These are phyloP conservation scores for Xyliphius kryptos DNA, from an alignment of 2,113 vertebrate species.

Conservation along the genomic window DNA sequence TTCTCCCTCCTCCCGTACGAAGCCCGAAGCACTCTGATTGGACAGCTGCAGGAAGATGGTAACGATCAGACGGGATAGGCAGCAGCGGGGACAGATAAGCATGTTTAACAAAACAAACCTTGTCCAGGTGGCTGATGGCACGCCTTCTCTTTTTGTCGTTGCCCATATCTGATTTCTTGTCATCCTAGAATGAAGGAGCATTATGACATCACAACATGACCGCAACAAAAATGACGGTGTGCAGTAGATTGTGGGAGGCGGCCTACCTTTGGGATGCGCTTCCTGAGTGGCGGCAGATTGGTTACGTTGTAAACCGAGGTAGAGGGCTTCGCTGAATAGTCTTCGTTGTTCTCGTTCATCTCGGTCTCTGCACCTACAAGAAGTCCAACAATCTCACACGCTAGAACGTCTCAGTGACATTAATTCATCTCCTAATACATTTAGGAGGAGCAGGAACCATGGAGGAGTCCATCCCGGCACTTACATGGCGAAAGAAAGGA, in stretches of 20 bases:
- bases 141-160: conserved; percentile 78
- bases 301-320: conserved; percentile 65
- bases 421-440: too few species aligned
- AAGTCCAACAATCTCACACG: neutral
- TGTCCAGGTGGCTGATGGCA: conserved; percentile 66
- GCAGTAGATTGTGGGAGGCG: too few species aligned
- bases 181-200: conserved; percentile 60
- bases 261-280: conserved; percentile 82
- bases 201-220: too few species aligned
- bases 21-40: conserved; percentile 60
- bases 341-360: conserved; percentile 66
- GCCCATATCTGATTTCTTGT: conserved; percentile 74
- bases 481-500: too few species aligned
- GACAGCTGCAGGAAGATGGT: conserved; percentile 56
- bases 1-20: conserved; percentile 61
- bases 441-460: too few species aligned
- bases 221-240: too few species aligned
- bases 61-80: neutral
- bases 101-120: conserved; percentile 62
- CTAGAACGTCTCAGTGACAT: too few species aligned
- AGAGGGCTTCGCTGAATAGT: conserved; percentile 55
- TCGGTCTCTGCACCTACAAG: conserved; percentile 59
- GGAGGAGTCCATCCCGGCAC: too few species aligned
- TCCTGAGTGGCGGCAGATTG: conserved; percentile 73
- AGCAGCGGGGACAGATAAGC: neutral